phyloP scores from a whole-genome alignment of 2,888 invertebrate species.

The Athalia rosae region DNA sequence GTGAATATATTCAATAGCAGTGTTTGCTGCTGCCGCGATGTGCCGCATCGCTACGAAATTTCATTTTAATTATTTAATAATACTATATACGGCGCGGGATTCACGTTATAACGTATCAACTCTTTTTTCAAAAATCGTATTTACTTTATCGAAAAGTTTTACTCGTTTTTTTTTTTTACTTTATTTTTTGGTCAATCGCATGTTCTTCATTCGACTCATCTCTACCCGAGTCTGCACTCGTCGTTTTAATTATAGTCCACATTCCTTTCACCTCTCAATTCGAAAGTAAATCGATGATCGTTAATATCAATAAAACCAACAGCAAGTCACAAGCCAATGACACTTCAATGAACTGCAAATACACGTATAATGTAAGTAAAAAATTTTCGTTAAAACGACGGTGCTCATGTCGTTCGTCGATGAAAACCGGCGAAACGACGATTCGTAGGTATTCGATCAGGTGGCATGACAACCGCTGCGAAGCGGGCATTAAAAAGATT shows the following conservation, averaged over 20 bases:
- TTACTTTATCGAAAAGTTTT: constrained; percentile 11
- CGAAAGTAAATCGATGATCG: not conserved
- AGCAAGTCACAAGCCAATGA: not conserved
- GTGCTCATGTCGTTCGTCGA: no score
- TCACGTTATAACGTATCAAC: not conserved
- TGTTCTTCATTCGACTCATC: no score
- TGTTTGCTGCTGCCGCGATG: not conserved
- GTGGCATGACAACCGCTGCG: constrained; percentile 39
- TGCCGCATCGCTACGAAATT: constrained; percentile 10
- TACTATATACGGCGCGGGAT: constrained; percentile 20
- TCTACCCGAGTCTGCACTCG: no score
- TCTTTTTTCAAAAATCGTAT: constrained; percentile 7
- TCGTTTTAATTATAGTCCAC: no score
- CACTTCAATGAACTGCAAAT: not conserved
- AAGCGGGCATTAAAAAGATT: constrained; percentile 34
- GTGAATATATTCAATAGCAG: constrained; percentile 43
- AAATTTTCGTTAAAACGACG: not conserved
- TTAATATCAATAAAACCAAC: not conserved
- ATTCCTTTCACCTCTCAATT: no score
- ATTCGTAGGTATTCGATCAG: constrained; percentile 1
- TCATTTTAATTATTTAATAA: constrained; percentile 44
- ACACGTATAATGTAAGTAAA: not conserved
- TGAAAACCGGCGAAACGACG: no score
- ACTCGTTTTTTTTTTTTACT: not conserved
- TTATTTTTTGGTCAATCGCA: not conserved